Evolutionary conservation across 1,140 invertebrate species (phyloP).

Genomic region (Aphis craccivora): DNA sequence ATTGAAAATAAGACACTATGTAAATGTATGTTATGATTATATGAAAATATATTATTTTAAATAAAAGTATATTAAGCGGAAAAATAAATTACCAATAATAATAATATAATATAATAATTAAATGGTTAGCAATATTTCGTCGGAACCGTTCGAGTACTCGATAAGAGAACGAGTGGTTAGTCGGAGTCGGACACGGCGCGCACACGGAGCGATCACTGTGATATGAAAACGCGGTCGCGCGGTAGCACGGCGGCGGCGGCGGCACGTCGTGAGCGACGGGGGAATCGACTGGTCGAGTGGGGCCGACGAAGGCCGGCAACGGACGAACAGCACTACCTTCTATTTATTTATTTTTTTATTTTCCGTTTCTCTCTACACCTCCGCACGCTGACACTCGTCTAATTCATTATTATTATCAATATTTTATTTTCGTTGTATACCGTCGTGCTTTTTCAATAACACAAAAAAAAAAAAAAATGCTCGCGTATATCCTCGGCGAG

Average conservation of each 20-base stretch:
- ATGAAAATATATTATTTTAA: neutral
- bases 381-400: too few relatives aligned
- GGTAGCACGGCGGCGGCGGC: neutral
- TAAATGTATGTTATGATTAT: neutral
- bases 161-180: neutral
- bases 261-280: constrained; percentile 6
- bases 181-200: neutral
- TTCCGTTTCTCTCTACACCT: neutral
- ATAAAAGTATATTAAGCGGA: neutral
- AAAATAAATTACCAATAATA: constrained; percentile 12
- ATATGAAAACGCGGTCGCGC: constrained; percentile 51
- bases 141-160: neutral
- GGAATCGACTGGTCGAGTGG: constrained; percentile 38
- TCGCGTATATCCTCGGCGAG: neutral
- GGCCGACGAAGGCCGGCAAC: constrained; percentile 54
- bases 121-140: neutral
- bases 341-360: constrained; percentile 16
- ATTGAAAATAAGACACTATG: neutral
- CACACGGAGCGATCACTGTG: constrained; percentile 50
- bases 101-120: neutral
- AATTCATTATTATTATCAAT: neutral
- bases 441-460: neutral
- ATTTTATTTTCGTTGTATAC: constrained; percentile 4
- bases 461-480: neutral
- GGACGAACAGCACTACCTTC: constrained; percentile 34